Percentiles rank a stretch among this genome's conserved stretches.
Evolutionary conservation across 2,113 vertebrate genomes (phyloP).

Genomic region (Corythaixoides concolor): DNA sequence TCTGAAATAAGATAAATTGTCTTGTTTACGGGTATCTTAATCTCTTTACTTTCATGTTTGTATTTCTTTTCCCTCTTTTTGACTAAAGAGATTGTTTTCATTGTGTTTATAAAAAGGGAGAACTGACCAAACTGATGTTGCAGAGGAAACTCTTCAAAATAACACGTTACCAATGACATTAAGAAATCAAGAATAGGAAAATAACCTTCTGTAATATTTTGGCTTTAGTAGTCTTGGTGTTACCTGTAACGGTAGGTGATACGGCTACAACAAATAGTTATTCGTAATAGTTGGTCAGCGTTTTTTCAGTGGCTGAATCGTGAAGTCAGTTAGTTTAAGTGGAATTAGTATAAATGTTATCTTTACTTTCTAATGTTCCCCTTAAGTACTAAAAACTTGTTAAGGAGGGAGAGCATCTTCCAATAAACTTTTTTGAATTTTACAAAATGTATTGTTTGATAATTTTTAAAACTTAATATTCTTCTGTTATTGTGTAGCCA

Average conservation of each 20-base stretch:
- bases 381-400: not conserved
- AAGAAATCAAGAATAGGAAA: not conserved
- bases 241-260: not conserved
- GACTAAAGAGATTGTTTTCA: not conserved
- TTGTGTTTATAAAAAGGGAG: not conserved
- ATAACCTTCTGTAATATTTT: not conserved
- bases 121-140: not conserved
- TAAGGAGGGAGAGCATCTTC: not conserved
- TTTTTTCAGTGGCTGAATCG: not conserved
- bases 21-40: not conserved
- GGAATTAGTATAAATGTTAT: not conserved
- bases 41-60: not conserved
- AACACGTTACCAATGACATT: not conserved
- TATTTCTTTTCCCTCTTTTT: not conserved
- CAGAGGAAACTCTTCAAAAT: not conserved
- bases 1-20: not conserved
- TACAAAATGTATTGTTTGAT: no score
- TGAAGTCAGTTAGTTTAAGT: not conserved
- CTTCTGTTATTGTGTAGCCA: fast-evolving
- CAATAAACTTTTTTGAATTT: not conserved
- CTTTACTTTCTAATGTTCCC: not conserved
- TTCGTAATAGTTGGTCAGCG: not conserved
- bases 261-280: not conserved
- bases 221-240: not conserved
- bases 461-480: not conserved